Base-by-base conservation (phyloP, 2,888 invertebrate genomes). In the Drosophila mulleri region DNA sequence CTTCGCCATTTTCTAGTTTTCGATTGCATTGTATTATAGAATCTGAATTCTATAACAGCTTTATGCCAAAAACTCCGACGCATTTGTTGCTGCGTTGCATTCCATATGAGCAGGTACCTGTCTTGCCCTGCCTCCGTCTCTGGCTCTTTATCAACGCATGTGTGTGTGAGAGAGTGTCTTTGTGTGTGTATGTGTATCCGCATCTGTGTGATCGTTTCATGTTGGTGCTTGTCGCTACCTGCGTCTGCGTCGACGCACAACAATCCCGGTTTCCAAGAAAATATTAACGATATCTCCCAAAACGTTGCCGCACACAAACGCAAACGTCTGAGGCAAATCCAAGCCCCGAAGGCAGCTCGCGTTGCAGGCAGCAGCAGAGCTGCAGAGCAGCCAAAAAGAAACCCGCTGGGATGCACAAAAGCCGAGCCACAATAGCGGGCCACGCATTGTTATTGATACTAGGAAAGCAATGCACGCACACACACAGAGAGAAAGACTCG, bases 181-280 rank as follows among this genome's bases (percentile, higher is more conserved):
- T 6, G 2, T 42, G 1, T 42, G 42, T 44, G 18, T 16, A 5
- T 37, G 14, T 6, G 71, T 68, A 70, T 53, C 11, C 18, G 80
- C 82, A 71, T 72, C 52, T 78, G 48, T 39, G 75, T 39, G 75
- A 63, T 60, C 44, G 78, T n/a, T 64, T 48, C 53, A 39, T 54
- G 62, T 58, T 72, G 56, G 53, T 83, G 75, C 53, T 76, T 58
- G 48, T 72, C 69, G 81, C 84, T 84, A 84, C 83, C 83, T 83
- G 83, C 64, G 60, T 78, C 52, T 83, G 83, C 61, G 32, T 32
- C 32, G 60, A 75, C 56, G 78, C 78, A 78, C 67, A 81, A 50
- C 70, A 79, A 89, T 89, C 90, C 88, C 83, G 77, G 75, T 84
- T 90, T 90, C 90, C 91, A 87, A 91, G 90, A 90, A 90, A 90